A percentile compares a stretch with the other conserved stretches of the same genome.
Conservation (phyloP, 1,140 invertebrate species). For the Drosophila neocordata region DNA sequence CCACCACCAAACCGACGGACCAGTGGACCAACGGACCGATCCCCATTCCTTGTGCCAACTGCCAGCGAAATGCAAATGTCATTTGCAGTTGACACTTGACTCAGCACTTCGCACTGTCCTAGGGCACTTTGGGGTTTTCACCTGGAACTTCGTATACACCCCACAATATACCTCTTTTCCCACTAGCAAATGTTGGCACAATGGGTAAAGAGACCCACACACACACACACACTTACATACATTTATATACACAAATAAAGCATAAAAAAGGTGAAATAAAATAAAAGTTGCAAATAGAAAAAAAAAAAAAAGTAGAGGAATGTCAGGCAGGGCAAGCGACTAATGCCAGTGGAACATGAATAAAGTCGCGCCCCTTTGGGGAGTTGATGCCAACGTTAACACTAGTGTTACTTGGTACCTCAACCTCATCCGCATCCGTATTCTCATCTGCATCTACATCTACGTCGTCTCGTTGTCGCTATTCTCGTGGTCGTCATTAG, state of each 20-base stretch:
- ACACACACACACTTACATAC: constrained; percentile 43
- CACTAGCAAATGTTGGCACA: constrained; percentile 56
- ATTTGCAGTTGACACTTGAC: constrained; percentile 81
- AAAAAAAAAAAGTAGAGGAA: constrained; percentile 23
- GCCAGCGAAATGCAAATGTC: constrained; percentile 79
- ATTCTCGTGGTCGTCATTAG: constrained; percentile 78
- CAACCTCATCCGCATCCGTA: neutral
- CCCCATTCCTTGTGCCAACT: constrained; percentile 20
- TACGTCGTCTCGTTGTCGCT: constrained; percentile 44
- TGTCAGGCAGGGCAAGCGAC: constrained; percentile 36
- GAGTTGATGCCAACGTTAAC: constrained; percentile 39
- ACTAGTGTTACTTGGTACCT: constrained; percentile 2
- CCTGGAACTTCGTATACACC: constrained; percentile 49
- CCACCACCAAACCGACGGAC: constrained; percentile 46
- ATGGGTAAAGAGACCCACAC: constrained; percentile 38
- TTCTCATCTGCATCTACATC: constrained; percentile 17
- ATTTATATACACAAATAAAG: constrained; percentile 37
- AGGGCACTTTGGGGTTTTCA: constrained; percentile 79
- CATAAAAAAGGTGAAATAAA: constrained; percentile 29
- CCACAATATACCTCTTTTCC: neutral
- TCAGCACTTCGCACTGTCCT: constrained; percentile 80
- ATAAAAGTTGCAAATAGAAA: constrained; percentile 21
- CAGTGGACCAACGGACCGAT: constrained; percentile 22
- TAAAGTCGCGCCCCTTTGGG: constrained; percentile 68
- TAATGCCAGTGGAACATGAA: constrained; percentile 73